Base-by-base conservation (phyloP, 1,140 invertebrate genomes). In the Drosophila santomea region DNA sequence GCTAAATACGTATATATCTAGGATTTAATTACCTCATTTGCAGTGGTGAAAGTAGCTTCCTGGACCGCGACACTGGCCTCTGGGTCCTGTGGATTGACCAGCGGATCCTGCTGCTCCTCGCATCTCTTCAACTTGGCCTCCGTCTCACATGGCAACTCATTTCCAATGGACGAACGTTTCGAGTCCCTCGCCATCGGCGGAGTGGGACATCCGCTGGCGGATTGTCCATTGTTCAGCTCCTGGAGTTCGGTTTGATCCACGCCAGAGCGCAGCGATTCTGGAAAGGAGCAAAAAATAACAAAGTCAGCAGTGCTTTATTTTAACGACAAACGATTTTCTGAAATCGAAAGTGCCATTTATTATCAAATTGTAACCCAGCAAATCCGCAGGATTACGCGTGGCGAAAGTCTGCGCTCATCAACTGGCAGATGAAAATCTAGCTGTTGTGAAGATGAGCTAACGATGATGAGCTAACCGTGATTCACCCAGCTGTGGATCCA, bases 251-350 rank as follows among this genome's bases (percentile, higher is more conserved):
- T 67, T 67, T 80, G 80, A 51, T 88, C 83, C 25, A 83, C 75
- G 12, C 69, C 83, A 25, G 82, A 86, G 32, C 84, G 83, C 20
- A 88, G 50, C 15, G 83, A 88, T 66, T 88, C 83, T 88, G 76
- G 4, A 89, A 86, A 0, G 0, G 7, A 3, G 28, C 8, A 69
- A 38, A 39, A 7, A 7, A 2, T 11, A 17, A 7, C 8, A 0
- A 15, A n/a, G 0, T 15, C 2, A 43, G 20, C 25, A 25, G 6
- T 54, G 10, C 1, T 54, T 7, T 41, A n/a, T 2, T n/a, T 23
- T 17, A 55, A 38, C 32, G 32, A 10, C 7, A 3, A 32, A 32
- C 32, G 2, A 10, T 32, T 32, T 32, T 10, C 10, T 32, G 8
- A n/a, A 14, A 52, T 20, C 15, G 32, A 28, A 43, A 17, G 36